Evolutionary conservation across 1,140 invertebrate genomes (phyloP), one percentile per base, ranked within the genome.

Genomic region (Atta cephalotes): DNA sequence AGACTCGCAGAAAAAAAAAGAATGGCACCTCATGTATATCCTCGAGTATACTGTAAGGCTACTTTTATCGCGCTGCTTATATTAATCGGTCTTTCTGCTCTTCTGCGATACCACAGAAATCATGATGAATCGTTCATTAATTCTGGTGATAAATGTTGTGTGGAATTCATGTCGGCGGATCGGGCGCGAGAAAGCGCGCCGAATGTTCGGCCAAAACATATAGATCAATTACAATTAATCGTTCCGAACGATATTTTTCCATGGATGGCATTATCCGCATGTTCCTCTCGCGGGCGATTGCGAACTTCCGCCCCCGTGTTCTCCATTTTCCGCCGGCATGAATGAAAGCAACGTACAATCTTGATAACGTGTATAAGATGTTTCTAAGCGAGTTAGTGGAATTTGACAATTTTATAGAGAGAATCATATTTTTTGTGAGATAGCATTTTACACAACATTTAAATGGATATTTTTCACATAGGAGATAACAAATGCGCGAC

Each of bases 391-490:
- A 85, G 82, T 90, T 90, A 90, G 90, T 88, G 90, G 89, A 74
- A 86, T 91, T 91, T 91, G 89, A 90, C 89, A 92, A 92, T 92
- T 89, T 89, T 93, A 92, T 91, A 91, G 89, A 93, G 87, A 94
- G 91, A 92, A 93, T 92, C 81, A 93, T 94, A 95, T 95, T 95
- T 95, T 95, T 95, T 92, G 93, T 91, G 92, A 91, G 76, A 92
- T 92, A 94, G 92, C 87, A 82, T 93, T 92, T 93, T 92, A 91
- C 86, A 93, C 74, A 78, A 92, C 81, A 78, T 71, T 91, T 81
- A 89, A 89, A 92, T 90, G 88, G 74, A 91, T 92, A 92, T 94
- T 94, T 94, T 93, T 92, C 84, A 92, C 90, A 90, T 80, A 85
- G 84, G 87, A 65, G 85, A 72, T 84, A 70, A 89, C 86, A 86